Base-by-base conservation (phyloP, 2,797 vertebrate genomes). In the Danio jaintianensis region DNA sequence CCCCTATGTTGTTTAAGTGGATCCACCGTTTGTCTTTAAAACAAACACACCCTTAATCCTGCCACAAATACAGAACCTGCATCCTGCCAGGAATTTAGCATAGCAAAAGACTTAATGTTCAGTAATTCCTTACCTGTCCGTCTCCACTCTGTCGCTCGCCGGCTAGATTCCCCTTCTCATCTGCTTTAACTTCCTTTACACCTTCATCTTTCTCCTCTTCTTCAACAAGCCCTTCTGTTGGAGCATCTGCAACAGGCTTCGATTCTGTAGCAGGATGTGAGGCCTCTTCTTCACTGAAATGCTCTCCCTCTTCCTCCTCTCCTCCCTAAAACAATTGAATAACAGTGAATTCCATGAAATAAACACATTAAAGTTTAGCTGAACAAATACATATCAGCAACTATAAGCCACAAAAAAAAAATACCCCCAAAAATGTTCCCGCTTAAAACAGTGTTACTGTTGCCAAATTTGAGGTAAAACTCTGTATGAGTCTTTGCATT, bases 101-200 rank as follows among this genome's bases (percentile, higher is more conserved):
- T 10, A 42, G 29, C 6, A 42, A 69, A 5, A 6, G 58, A 61
- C 15, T 1, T 0, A 16, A 47, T 6, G 10, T 3, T 50, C 15
- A 79, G 70, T 53, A 52, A 29, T 12, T 4, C 36, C 92, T 90
- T 92, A 98, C 98, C 96, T 99, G 97, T 72, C 98, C 98, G 0
- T 99, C 98, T 0, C 98, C 98, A 16, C 97, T 99, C 78, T 99
- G 98, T 62, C 98, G 91, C 89, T 99, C 97, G 70, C 98, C 98
- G 0, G 96, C 94, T 16, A 97, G 92, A 20, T 95, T 91, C 61
- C 89, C 94, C 83, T 96, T 98, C 72, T 95, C 87, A 18, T 96
- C 95, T 0, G 88, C 75, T 81, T 97, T 98, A 83, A 92, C 93
- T 66, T 94, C 92, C 72, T 92, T 92, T 79, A 89, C 89, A 2